Evolutionary conservation across 1,140 invertebrate species (phyloP).

Genomic region (Eufriesea mexicana): DNA sequence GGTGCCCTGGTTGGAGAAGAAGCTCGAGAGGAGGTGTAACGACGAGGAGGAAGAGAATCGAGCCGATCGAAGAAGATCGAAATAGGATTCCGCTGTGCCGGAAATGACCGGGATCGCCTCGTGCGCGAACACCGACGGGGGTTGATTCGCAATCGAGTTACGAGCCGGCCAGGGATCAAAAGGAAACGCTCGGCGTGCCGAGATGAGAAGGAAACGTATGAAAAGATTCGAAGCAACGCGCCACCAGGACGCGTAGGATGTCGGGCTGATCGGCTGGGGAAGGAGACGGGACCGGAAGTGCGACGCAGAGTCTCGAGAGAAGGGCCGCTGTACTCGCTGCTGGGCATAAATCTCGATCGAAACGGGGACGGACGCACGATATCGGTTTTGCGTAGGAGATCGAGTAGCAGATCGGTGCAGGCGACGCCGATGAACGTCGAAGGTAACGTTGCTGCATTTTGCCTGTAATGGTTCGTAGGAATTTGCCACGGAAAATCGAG

Average conservation of each 20-base stretch:
- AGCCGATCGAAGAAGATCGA: not conserved
- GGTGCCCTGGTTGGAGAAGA: too few relatives aligned
- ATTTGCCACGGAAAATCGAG: constrained; percentile 55
- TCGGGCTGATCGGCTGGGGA: not conserved
- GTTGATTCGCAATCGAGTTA: not conserved
- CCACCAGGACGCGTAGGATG: constrained; percentile 15
- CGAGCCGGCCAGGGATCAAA: not conserved
- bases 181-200: constrained; percentile 5
- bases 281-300: not conserved
- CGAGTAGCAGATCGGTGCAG: constrained; percentile 8
- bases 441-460: constrained; percentile 52
- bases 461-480: constrained; percentile 14
- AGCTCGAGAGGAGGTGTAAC: too few relatives aligned
- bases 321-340: not conserved
- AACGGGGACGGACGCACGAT: not conserved
- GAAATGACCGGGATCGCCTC: constrained; percentile 9
- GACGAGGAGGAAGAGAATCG: not conserved
- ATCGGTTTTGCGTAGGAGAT: constrained; percentile 24
- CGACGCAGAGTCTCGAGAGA: not conserved
- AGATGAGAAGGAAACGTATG: constrained; percentile 48
- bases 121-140: not conserved
- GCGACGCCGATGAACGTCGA: constrained; percentile 49
- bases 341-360: constrained; percentile 20
- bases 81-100: not conserved
- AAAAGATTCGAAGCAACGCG: constrained; percentile 9